Percentiles rank a stretch among this genome's conserved stretches.
These are phyloP conservation scores for Sinocyclocheilus anophthalmus DNA, from an alignment of 2,113 vertebrate species.

Conservation along the genomic window DNA sequence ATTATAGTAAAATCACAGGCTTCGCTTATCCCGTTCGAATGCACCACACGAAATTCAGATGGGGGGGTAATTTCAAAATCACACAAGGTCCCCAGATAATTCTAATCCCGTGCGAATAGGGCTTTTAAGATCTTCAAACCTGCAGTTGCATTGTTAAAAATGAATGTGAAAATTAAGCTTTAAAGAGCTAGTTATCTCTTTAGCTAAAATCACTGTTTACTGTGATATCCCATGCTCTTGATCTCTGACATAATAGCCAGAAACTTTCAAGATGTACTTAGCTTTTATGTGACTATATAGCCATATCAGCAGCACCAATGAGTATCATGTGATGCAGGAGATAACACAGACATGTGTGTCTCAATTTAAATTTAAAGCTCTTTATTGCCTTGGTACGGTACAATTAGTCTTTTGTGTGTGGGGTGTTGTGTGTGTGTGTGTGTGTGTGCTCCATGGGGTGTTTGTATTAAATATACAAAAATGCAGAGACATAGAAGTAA, in stretches of 20 bases:
- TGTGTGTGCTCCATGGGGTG: background rate
- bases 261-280: conserved; percentile 74
- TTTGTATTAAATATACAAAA: background rate
- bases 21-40: too few species aligned
- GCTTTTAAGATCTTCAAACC: background rate
- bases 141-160: background rate
- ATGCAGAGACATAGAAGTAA: background rate
- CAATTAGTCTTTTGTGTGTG: background rate
- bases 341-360: background rate
- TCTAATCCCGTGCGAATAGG: too few species aligned
- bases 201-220: background rate
- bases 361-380: background rate
- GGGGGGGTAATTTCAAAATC: too few species aligned
- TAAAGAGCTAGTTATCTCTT: background rate
- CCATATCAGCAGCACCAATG: conserved; percentile 55
- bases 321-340: conserved; percentile 60
- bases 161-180: background rate
- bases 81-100: too few species aligned
- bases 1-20: too few species aligned
- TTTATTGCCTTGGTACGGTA: background rate
- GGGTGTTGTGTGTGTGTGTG: too few species aligned
- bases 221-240: background rate
- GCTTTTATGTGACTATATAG: conserved; percentile 71
- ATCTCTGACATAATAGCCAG: conserved; percentile 15
- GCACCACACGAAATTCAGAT: too few species aligned